Evolutionary conservation across 2,113 vertebrate species (phyloP), one percentile per base, ranked within the genome.

Genomic region (Pholis gunnellus): DNA sequence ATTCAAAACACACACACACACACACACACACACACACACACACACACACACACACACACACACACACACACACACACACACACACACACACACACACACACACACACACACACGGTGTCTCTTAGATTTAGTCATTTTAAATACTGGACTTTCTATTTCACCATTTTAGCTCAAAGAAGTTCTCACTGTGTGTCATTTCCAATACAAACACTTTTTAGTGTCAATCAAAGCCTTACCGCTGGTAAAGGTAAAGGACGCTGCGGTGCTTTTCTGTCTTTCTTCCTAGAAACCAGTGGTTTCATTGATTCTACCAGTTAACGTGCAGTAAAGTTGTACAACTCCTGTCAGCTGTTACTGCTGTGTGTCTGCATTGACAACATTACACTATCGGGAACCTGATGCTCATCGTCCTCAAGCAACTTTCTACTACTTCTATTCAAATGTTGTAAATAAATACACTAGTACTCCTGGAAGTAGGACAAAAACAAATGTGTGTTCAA

Each of bases 1-100:
- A 54, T 78, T 84, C 88, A 86, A 48, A 38, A 31, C n/a, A 44
- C 22, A 68, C 22, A 42, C 83, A 82, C 54, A 44, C 34, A 78
- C 61, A 48, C 77, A 63, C 73, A 69, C 68, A 64, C 20, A 42
- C 83, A 82, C 52, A 44, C 31, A 78, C 61, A 48, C 77, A 67
- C 73, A 69, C 68, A 52, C 44, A 42, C 20, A 44, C 20, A 29
- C 46, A 25, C 14, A 48, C 46, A 31, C n/a, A 44, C 22, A 68
- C 22, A 42, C 83, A 82, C 54, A 48, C 46, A 31, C n/a, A 44
- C 22, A 68, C 22, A 42, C 83, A 82, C 54, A 44, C 34, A 78
- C 61, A 48, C 77, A 63, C 73, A 69, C 68, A 64, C 20, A 42
- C 83, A 82, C 52, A 44, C 31, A 78, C 61, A 48, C 77, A 67